phyloP scores from a whole-genome alignment of 2,113 vertebrate species.

The Carlito syrichta region DNA sequence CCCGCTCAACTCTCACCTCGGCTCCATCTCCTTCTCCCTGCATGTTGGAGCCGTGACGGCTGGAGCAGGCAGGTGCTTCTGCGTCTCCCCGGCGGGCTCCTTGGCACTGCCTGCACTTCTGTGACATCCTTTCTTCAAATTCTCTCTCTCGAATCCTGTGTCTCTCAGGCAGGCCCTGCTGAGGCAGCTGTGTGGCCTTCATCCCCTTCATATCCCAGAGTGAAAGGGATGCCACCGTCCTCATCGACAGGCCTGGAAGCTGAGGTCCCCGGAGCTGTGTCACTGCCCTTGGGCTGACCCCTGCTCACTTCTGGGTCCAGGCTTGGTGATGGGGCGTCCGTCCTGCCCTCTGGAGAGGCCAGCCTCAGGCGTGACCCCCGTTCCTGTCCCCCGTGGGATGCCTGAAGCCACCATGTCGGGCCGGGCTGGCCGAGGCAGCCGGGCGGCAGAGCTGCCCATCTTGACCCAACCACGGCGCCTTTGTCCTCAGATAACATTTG shows the following conservation, averaged over 20 bases:
- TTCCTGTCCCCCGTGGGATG: background rate
- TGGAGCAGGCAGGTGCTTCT: no score
- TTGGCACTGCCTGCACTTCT: background rate
- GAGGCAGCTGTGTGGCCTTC: fast-evolving
- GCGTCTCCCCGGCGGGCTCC: fast-evolving
- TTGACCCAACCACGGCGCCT: no score
- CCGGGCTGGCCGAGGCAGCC: no score
- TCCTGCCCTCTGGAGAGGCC: no score
- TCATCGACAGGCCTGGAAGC: background rate
- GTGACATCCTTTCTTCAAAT: background rate
- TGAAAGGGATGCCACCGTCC: background rate
- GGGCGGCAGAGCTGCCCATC: no score
- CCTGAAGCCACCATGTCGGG: no score
- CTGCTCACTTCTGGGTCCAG: no score
- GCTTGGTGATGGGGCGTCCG: no score
- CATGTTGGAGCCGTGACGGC: no score
- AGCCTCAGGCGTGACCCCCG: background rate
- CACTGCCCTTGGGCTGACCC: no score
- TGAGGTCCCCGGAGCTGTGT: background rate
- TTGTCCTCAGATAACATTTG: no score
- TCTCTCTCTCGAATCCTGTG: fast-evolving
- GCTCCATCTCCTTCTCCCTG: background rate
- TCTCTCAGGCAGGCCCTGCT: background rate
- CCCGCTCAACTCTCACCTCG: background rate
- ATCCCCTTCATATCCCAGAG: background rate